These are phyloP conservation scores for Syngnathus scovelli DNA, from an alignment of 2,113 vertebrate genomes.

Conservation along the genomic window DNA sequence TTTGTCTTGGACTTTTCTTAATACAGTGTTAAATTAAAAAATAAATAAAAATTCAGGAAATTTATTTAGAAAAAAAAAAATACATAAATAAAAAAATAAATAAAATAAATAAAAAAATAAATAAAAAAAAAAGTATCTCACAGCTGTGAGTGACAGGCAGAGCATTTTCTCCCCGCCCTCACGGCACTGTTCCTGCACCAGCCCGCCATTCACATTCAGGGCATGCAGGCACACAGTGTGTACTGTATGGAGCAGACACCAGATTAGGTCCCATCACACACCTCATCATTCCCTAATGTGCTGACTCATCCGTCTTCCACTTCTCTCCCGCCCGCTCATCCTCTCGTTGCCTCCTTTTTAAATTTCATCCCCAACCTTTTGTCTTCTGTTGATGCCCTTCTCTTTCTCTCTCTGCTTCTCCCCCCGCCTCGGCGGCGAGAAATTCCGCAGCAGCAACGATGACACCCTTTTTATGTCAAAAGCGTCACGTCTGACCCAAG, in stretches of 20 bases:
- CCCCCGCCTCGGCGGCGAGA: slow-evolving; percentile 8
- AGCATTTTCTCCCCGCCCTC: background rate
- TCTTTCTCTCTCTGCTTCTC: background rate
- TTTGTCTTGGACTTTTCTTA: too few species aligned
- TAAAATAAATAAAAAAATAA: background rate
- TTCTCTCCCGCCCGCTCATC: slow-evolving; percentile 9
- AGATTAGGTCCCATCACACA: slow-evolving; percentile 61
- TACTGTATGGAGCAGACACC: slow-evolving; percentile 56
- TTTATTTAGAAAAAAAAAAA: background rate
- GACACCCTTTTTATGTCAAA: slow-evolving; percentile 19
- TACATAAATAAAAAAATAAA: background rate
- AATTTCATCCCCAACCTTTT: slow-evolving; percentile 2
- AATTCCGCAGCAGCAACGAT: slow-evolving; percentile 23
- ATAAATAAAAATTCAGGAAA: too few species aligned
- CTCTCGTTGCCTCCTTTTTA: slow-evolving; percentile 9
- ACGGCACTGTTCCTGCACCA: slow-evolving; percentile 28
- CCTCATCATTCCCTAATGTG: slow-evolving; percentile 55
- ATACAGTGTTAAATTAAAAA: too few species aligned
- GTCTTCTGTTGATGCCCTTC: background rate
- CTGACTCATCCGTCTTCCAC: slow-evolving; percentile 27
- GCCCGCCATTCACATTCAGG: slow-evolving; percentile 52
- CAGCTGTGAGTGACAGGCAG: slow-evolving; percentile 6
- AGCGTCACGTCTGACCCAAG: slow-evolving; percentile 39
- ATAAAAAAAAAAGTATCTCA: background rate
- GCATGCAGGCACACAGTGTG: slow-evolving; percentile 48